Evolutionary conservation across 2,888 invertebrate genomes (phyloP).

Genomic region (Panorpa germanica): DNA sequence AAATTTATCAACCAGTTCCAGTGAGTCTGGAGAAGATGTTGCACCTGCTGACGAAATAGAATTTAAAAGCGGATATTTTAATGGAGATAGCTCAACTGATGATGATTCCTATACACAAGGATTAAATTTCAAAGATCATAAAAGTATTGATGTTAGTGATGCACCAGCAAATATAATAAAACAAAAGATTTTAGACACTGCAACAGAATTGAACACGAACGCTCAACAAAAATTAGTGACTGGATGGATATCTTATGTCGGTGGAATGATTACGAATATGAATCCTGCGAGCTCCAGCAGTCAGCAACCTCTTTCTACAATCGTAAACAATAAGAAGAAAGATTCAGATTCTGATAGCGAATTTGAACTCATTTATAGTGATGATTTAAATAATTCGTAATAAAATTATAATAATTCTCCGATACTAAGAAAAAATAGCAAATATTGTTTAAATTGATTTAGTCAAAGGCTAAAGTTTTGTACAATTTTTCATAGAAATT

Average conservation of each 20-base stretch:
- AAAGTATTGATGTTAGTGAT: constrained; percentile 10
- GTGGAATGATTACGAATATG: constrained; percentile 6
- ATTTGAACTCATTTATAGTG: constrained; percentile 22
- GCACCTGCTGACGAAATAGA: too few relatives aligned
- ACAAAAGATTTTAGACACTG: too few relatives aligned
- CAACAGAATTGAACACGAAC: constrained; percentile 5
- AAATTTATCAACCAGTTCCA: too few relatives aligned
- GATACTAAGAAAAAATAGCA: too few relatives aligned
- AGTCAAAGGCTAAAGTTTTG: too few relatives aligned
- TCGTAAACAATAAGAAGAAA: constrained; percentile 4
- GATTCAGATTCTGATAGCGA: constrained; percentile 23
- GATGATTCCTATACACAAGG: constrained; percentile 23
- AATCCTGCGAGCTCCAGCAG: constrained; percentile 5
- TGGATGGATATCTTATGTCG: constrained; percentile 18
- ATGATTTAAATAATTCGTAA: constrained; percentile 16
- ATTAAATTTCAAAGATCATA: constrained; percentile 20
- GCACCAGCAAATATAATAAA: constrained; percentile 3
- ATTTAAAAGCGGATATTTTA: constrained; percentile 22
- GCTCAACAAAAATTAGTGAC: constrained; percentile 18
- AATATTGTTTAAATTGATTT: too few relatives aligned
- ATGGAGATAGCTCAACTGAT: constrained; percentile 21
- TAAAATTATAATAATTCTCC: too few relatives aligned
- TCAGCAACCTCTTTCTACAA: not conserved
- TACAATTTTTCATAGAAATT: too few relatives aligned
- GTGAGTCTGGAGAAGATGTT: constrained; percentile 18